Evolutionary conservation across 1,140 invertebrate genomes (phyloP).

Genomic region (Mya arenaria): DNA sequence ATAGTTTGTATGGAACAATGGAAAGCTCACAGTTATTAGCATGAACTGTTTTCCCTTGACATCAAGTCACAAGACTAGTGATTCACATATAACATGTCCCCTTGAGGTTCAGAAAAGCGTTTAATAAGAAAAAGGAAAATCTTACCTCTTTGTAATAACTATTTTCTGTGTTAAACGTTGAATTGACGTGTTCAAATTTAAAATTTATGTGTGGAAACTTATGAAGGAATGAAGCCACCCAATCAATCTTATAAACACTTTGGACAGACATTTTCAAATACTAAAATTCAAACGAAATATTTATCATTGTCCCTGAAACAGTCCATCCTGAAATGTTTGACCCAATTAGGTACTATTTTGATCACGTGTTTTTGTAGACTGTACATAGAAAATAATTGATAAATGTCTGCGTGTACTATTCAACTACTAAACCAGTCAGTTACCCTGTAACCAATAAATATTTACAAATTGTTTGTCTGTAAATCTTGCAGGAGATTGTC

Average conservation of each 20-base stretch:
- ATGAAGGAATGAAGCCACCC: conserved; percentile 91
- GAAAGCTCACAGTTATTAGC: too few relatives aligned
- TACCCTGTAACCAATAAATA: conserved; percentile 50
- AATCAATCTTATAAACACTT: conserved; percentile 44
- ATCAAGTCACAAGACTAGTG: too few relatives aligned
- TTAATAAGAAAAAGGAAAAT: not conserved
- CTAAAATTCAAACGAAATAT: not conserved
- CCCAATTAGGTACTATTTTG: not conserved
- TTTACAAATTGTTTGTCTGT: conserved; percentile 11
- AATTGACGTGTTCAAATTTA: conserved; percentile 92
- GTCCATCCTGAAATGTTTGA: not conserved
- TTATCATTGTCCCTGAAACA: not conserved
- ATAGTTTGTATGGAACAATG: too few relatives aligned
- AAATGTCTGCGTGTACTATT: not conserved
- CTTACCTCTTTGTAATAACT: conserved; percentile 94
- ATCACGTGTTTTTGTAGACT: conserved; percentile 23
- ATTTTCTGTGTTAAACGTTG: conserved; percentile 93
- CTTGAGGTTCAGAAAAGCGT: too few relatives aligned
- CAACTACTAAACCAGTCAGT: conserved; percentile 28
- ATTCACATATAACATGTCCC: too few relatives aligned
- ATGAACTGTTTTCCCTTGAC: too few relatives aligned
- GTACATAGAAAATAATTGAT: not conserved
- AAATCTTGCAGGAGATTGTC: not conserved
- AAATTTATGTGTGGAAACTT: conserved; percentile 86
- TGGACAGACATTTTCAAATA: conserved; percentile 5